Evolutionary conservation across 2,888 invertebrate species (phyloP).

Genomic region (Oscheius onirici): DNA sequence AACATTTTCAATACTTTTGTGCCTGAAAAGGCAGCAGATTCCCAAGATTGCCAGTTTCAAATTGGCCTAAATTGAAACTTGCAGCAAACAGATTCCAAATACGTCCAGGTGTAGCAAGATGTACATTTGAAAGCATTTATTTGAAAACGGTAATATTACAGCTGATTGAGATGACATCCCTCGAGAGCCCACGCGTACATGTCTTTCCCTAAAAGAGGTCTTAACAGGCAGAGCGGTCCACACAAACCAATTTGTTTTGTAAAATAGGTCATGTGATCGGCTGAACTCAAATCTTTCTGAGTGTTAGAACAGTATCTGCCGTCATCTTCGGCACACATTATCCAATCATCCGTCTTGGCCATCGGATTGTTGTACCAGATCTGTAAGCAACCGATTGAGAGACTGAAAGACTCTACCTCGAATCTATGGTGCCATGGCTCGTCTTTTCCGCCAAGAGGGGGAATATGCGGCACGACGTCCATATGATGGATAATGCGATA

Average conservation of each 20-base stretch:
- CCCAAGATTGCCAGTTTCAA: too few relatives aligned
- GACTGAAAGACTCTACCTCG: neutral
- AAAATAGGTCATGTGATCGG: constrained; percentile 24
- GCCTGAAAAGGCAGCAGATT: too few relatives aligned
- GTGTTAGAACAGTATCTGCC: constrained; percentile 29
- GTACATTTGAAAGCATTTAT: too few relatives aligned
- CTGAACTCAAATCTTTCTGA: neutral
- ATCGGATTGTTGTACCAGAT: constrained; percentile 36
- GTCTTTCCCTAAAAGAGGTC: neutral
- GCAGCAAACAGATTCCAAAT: too few relatives aligned
- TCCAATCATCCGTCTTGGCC: constrained; percentile 7
- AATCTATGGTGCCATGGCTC: constrained; percentile 31
- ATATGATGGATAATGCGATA: too few relatives aligned
- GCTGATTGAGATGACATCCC: neutral
- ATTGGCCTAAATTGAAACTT: too few relatives aligned
- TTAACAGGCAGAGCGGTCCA: too few relatives aligned
- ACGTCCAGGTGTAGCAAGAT: too few relatives aligned
- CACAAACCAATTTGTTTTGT: neutral
- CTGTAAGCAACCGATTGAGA: neutral
- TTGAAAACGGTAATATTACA: too few relatives aligned
- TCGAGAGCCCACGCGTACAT: neutral
- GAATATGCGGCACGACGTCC: constrained; percentile 32
- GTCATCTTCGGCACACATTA: constrained; percentile 28
- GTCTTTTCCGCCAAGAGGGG: constrained; percentile 25
- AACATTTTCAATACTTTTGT: too few relatives aligned